A percentile compares a stretch with the other conserved stretches of the same genome.
These are phyloP conservation scores for Hypanus sabinus DNA, from an alignment of 2,113 vertebrate species.

Conservation along the genomic window DNA sequence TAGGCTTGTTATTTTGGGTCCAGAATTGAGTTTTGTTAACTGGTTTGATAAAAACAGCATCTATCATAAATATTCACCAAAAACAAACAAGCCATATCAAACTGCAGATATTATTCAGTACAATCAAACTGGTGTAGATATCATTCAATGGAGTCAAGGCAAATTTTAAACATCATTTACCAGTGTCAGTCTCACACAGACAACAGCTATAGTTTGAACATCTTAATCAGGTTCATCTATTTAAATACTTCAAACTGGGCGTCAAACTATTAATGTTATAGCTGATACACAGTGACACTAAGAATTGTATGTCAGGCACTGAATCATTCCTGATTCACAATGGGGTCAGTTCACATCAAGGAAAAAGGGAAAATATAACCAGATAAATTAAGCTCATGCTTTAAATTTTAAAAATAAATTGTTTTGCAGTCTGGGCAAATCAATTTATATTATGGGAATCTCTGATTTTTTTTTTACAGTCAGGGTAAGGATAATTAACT, in stretches of 20 bases:
- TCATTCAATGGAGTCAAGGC: not conserved
- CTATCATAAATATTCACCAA: not conserved
- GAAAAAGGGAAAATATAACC: not conserved
- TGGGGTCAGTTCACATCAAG: not conserved
- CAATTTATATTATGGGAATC: not conserved
- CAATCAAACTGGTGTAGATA: not conserved
- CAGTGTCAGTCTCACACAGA: not conserved
- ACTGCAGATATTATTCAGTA: not conserved
- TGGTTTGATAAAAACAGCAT: not conserved
- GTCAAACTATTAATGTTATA: not conserved
- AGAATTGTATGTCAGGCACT: not conserved
- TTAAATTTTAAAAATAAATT: not conserved
- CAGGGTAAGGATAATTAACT: not conserved
- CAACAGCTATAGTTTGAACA: not conserved
- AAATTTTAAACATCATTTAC: not conserved
- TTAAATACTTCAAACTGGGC: not conserved
- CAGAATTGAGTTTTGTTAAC: not conserved
- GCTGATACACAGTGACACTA: not conserved
- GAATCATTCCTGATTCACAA: constrained; percentile 4
- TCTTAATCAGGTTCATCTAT: not conserved
- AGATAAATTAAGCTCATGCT: not conserved
- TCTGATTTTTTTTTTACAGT: not conserved
- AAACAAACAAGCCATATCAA: not conserved
- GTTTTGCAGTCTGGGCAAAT: not conserved
- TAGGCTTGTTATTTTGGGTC: not conserved